Conservation (phyloP, 2,113 vertebrate genomes). For the Cinclus cinclus region DNA sequence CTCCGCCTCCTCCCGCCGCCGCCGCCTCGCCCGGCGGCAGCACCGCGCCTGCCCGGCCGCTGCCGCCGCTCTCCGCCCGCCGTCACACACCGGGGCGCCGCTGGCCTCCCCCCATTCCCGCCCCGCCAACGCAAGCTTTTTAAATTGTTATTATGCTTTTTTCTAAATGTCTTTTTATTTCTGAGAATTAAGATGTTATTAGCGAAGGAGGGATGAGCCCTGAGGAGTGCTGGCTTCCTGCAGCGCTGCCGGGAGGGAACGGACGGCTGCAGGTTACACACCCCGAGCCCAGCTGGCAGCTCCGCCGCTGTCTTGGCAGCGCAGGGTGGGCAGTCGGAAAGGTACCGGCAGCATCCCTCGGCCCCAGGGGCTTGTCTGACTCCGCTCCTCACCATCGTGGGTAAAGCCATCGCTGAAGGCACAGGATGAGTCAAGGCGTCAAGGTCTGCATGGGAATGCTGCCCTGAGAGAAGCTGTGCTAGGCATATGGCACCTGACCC, state of each 20-base stretch:
- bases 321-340: not conserved
- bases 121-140: too few relatives aligned
- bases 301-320: not conserved
- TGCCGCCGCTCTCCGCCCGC: not conserved
- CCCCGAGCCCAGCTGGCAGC: not conserved
- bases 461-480: not conserved
- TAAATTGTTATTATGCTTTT: rapidly evolving
- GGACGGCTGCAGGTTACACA: not conserved
- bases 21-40: not conserved
- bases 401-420: not conserved
- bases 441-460: not conserved
- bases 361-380: not conserved
- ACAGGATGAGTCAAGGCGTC: not conserved
- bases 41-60: slow-evolving; percentile 7
- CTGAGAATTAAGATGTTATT: not conserved
- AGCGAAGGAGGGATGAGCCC: not conserved
- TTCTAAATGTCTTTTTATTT: not conserved
- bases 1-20: not conserved
- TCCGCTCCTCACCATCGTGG: not conserved
- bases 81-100: not conserved
- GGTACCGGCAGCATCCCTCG: not conserved
- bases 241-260: not conserved
- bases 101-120: not conserved
- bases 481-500: not conserved
- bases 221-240: not conserved